Evolutionary conservation across 2,888 invertebrate species (phyloP).

Genomic region (Orthonychiurus folsomi): DNA sequence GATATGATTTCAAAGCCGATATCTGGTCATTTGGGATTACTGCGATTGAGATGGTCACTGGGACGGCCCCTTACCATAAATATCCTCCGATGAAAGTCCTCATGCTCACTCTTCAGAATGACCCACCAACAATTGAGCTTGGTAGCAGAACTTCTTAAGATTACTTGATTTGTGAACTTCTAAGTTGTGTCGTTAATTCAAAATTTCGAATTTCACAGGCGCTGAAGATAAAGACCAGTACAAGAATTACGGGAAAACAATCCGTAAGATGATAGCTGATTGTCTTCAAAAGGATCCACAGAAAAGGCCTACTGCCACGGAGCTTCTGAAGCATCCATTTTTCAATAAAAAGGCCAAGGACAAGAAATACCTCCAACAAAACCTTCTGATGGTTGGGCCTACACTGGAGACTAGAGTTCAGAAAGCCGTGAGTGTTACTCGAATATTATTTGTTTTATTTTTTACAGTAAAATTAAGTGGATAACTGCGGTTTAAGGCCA

Average conservation of each 20-base stretch:
- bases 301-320: conserved; percentile 80
- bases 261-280: conserved; percentile 91
- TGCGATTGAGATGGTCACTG: conserved; percentile 97
- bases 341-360: conserved; percentile 98
- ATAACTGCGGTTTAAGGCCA: too few species aligned
- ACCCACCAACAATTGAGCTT: conserved; percentile 83
- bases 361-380: conserved; percentile 75
- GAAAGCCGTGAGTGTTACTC: too few species aligned
- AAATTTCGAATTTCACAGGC: conserved; percentile 61
- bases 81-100: conserved; percentile 98
- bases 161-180: neutral
- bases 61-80: conserved; percentile 97
- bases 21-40: conserved; percentile 93
- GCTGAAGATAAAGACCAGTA: conserved; percentile 97
- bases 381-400: conserved; percentile 73
- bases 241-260: conserved; percentile 93
- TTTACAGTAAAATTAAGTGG: too few species aligned
- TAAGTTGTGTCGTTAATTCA: neutral
- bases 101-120: conserved; percentile 95
- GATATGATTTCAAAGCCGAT: conserved; percentile 96
- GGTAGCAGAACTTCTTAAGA: neutral
- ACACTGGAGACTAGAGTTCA: conserved; percentile 82
- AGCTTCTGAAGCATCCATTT: conserved; percentile 91
- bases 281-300: conserved; percentile 93
- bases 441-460: too few species aligned